A percentile compares a stretch with the other conserved stretches of the same genome.
Conservation (phyloP, 2,113 vertebrate genomes). For the Bos taurus region ARS-UCD2.0 NC_037328.1:71512501-71513000, state of each 20-base stretch:
- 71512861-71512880: slow-evolving; percentile 79
- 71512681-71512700: slow-evolving; percentile 85
- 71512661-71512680: slow-evolving; percentile 92
- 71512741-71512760: slow-evolving; percentile 91
- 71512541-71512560: slow-evolving; percentile 74
- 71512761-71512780: slow-evolving; percentile 88
- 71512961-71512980: slow-evolving; percentile 74
- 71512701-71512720: slow-evolving; percentile 87
- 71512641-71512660: slow-evolving; percentile 91
- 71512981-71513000: slow-evolving; percentile 63
- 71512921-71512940: slow-evolving; percentile 76
- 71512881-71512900: slow-evolving; percentile 75
- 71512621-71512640: slow-evolving; percentile 73
- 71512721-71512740: slow-evolving; percentile 84
- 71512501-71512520: slow-evolving; percentile 75
- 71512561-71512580: slow-evolving; percentile 73
- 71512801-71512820: slow-evolving; percentile 94
- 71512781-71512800: slow-evolving; percentile 98
- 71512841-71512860: slow-evolving; percentile 88
- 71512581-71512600: slow-evolving; percentile 63
- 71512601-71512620: slow-evolving; percentile 77
- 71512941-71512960: slow-evolving; percentile 73
- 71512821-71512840: slow-evolving; percentile 78
- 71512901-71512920: slow-evolving; percentile 72
- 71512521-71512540: slow-evolving; percentile 71